Evolutionary conservation across 2,888 invertebrate genomes (phyloP).

Genomic region (Altica lythri): DNA sequence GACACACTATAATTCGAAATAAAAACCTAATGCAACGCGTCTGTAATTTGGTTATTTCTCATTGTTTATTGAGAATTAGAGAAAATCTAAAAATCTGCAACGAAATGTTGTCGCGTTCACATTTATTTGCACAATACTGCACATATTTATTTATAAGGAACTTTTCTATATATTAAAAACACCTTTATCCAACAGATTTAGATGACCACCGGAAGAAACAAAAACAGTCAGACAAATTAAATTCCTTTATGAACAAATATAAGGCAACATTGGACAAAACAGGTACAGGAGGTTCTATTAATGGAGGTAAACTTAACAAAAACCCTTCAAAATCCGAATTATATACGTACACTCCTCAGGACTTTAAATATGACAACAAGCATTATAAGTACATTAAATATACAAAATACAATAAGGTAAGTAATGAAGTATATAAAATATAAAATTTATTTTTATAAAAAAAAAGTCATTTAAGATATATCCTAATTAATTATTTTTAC

Average conservation of each 20-base stretch:
- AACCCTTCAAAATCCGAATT: constrained; percentile 50
- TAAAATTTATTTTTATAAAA: neutral
- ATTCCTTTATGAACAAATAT: constrained; percentile 67
- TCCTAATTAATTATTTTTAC: too few relatives aligned
- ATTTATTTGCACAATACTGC: too few relatives aligned
- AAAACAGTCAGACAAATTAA: constrained; percentile 64
- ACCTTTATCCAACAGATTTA: too few relatives aligned
- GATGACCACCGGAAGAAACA: constrained; percentile 63
- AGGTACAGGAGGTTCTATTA: constrained; percentile 51
- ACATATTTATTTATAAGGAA: too few relatives aligned
- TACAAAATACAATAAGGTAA: constrained; percentile 65
- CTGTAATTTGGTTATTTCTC: too few relatives aligned
- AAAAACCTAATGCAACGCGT: too few relatives aligned
- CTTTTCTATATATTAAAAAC: too few relatives aligned
- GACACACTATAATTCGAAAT: too few relatives aligned
- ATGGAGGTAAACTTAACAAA: constrained; percentile 47
- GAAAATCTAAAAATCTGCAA: too few relatives aligned
- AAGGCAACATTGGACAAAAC: constrained; percentile 65
- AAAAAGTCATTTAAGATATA: too few relatives aligned
- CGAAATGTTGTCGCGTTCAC: too few relatives aligned
- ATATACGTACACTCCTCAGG: constrained; percentile 73
- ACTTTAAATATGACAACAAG: constrained; percentile 78
- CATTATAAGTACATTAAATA: constrained; percentile 80
- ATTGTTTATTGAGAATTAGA: too few relatives aligned
- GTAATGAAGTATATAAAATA: constrained; percentile 9